A percentile compares a stretch with the other conserved stretches of the same genome.
Conservation (phyloP, 2,113 vertebrate genomes). For the Oceanodroma tethys region DNA sequence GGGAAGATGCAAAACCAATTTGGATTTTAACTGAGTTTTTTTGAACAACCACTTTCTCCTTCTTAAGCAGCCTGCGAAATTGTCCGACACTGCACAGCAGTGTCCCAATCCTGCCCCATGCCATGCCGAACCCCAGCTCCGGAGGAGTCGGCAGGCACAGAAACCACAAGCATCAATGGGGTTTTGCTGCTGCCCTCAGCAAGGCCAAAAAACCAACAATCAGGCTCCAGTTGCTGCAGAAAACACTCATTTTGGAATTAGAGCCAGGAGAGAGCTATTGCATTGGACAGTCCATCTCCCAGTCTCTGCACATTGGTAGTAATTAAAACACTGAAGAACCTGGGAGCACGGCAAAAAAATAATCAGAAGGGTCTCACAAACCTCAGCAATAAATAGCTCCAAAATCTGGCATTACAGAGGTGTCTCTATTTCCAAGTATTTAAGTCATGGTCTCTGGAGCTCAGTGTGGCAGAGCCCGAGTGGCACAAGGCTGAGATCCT, state of each 20-base stretch:
- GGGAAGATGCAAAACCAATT: background rate
- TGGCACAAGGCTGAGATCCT: background rate
- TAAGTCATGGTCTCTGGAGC: background rate
- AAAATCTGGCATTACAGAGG: background rate
- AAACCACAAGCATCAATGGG: fast-evolving
- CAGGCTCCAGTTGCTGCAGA: background rate
- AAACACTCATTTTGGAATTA: background rate
- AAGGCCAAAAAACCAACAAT: background rate
- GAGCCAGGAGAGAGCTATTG: background rate
- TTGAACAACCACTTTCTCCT: fast-evolving
- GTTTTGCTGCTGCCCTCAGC: background rate
- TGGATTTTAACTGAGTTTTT: background rate
- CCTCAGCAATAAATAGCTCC: background rate
- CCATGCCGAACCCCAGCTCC: background rate
- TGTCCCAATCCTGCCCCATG: background rate
- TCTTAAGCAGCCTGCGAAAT: background rate
- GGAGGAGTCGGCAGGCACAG: background rate
- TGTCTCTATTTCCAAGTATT: background rate
- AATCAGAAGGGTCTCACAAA: background rate
- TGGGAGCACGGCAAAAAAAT: fast-evolving
- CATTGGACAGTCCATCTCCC: background rate
- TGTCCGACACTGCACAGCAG: background rate
- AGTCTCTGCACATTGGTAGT: fast-evolving
- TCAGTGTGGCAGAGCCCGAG: fast-evolving
- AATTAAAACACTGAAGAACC: background rate